Evolutionary conservation across 2,113 vertebrate genomes (phyloP).

Genomic region (Sus scrofa): T2T-Sscrofa CM000827.6:99610001-99610500

Average conservation of each 20-base stretch:
- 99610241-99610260: not conserved
- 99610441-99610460: too few relatives aligned
- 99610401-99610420: too few relatives aligned
- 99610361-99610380: too few relatives aligned
- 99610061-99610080: not conserved
- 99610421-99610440: too few relatives aligned
- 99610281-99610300: too few relatives aligned
- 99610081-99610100: not conserved
- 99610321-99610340: too few relatives aligned
- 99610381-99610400: too few relatives aligned
- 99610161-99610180: not conserved
- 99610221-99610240: not conserved
- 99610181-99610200: not conserved
- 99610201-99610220: constrained; percentile 30
- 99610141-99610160: not conserved
- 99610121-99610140: not conserved
- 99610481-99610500: too few relatives aligned
- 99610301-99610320: too few relatives aligned
- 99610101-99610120: not conserved
- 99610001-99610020: not conserved
- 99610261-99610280: not conserved
- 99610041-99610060: not conserved
- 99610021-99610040: not conserved
- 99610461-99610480: too few relatives aligned
- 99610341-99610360: too few relatives aligned